Base-by-base conservation (phyloP, 2,888 invertebrate genomes). In the Steinernema scapterisci region DNA sequence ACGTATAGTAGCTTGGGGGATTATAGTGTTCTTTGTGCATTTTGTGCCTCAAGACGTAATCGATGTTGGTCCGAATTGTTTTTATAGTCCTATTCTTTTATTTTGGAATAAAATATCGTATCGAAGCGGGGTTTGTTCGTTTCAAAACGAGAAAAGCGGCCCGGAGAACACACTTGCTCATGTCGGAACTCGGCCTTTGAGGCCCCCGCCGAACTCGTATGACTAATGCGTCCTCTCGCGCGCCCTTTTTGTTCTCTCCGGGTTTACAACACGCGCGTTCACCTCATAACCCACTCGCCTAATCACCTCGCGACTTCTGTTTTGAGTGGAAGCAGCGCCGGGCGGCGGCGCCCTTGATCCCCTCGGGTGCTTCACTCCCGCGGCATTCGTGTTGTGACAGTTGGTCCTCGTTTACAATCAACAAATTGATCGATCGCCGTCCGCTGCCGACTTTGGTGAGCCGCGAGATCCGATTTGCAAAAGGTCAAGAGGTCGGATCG, bases 321-420 rank as follows among this genome's bases (percentile, higher is more conserved):
- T 54, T 23, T 19, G 54, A 19, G 54, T 54, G 54, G 23, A 54
- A 27, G 63, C 63, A 25, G 63, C 63, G 11, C 25, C 31, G 48
- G 48, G 5, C n/a, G 48, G n/a, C n/a, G 48, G n/a, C n/a, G 16
- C 63, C 63, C 63, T 63, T 63, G 63, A 63, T 63, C 63, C 23
- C 54, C 54, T 2, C 54, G 54, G 54, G 54, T 23, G 54, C 54
- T 19, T 19, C 54, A 13, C 19, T 19, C 48, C 31, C 63, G 38
- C 38, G 38, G 38, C 38, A 38, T 38, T 38, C 38, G 63, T 63
- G 63, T 63, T 63, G 63, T 63, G 63, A 63, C 63, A 63, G 63
- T 63, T 63, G 63, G 63, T 27, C 63, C 23, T 19, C 63, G 63
- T 63, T 63, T 63, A 63, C 63, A 63, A 63, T 63, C 63, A 63